Evolutionary conservation across 2,113 vertebrate genomes (phyloP).

Genomic region (Prietella phreatophila): DNA sequence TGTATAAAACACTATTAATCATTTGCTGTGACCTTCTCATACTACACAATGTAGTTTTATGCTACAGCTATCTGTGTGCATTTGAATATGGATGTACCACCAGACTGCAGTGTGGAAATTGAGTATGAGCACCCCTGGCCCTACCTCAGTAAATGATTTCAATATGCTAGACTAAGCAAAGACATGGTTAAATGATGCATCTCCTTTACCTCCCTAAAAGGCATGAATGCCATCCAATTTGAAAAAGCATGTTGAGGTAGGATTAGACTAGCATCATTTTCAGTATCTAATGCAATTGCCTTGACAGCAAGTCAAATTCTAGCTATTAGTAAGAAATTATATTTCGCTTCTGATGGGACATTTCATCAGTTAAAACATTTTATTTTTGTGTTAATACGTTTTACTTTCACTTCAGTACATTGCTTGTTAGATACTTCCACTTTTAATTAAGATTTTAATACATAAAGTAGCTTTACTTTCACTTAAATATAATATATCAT

Average conservation of each 20-base stretch:
- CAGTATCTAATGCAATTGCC: background rate
- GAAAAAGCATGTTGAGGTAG: background rate
- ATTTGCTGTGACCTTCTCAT: background rate
- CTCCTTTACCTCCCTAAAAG: background rate
- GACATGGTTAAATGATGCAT: background rate
- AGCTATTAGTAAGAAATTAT: background rate
- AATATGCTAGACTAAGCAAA: background rate
- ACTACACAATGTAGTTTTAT: background rate
- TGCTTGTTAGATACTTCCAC: background rate
- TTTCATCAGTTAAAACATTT: background rate
- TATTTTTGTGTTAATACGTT: background rate
- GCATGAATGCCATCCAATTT: background rate
- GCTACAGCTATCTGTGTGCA: background rate
- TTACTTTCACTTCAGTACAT: background rate
- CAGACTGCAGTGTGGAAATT: background rate
- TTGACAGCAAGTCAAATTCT: background rate
- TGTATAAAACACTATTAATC: background rate
- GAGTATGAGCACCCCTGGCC: background rate
- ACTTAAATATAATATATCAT: too few species aligned
- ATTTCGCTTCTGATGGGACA: background rate
- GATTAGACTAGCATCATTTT: background rate
- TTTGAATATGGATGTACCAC: background rate
- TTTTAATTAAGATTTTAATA: background rate
- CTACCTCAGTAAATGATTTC: background rate
- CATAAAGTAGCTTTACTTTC: background rate